phyloP scores from a whole-genome alignment of 2,797 vertebrate genomes.

The Yasuhikotakia modesta region DNA sequence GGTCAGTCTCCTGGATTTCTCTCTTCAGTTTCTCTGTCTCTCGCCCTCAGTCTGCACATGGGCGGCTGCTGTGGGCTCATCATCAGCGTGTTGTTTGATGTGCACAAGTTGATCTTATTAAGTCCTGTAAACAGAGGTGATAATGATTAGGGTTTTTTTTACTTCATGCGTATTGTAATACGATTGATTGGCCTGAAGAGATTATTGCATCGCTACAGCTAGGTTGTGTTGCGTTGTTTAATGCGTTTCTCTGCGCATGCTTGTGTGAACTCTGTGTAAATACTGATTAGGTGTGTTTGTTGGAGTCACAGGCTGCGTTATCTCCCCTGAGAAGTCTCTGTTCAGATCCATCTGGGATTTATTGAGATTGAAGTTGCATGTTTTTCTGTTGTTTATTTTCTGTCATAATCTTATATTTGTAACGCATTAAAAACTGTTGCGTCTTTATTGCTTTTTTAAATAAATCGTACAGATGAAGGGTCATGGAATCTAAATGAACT shows the following conservation, averaged over 20 bases:
- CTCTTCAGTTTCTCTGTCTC: constrained; percentile 12
- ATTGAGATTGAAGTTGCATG: constrained; percentile 28
- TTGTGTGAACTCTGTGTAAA: background rate
- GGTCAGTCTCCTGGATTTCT: constrained; percentile 79
- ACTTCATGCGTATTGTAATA: background rate
- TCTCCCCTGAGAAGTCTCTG: constrained; percentile 12
- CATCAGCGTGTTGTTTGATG: constrained; percentile 31
- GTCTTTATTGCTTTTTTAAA: background rate
- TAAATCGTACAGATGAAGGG: no score
- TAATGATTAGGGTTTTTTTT: no score
- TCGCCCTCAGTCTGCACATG: constrained; percentile 61
- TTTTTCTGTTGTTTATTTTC: constrained; percentile 3
- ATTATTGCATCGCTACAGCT: constrained; percentile 2
- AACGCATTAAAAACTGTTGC: background rate
- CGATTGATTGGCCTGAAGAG: background rate
- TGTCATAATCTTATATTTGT: constrained; percentile 4
- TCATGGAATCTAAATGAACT: background rate
- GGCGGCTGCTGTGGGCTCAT: constrained; percentile 69
- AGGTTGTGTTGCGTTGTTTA: background rate
- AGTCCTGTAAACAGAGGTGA: no score
- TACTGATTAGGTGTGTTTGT: constrained; percentile 19
- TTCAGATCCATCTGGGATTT: constrained; percentile 31
- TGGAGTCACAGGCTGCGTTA: background rate
- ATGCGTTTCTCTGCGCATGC: background rate
- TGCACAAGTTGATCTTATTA: constrained; percentile 20